Evolutionary conservation across 1,140 invertebrate species (phyloP).

Genomic region (Leucophenga varia): DNA sequence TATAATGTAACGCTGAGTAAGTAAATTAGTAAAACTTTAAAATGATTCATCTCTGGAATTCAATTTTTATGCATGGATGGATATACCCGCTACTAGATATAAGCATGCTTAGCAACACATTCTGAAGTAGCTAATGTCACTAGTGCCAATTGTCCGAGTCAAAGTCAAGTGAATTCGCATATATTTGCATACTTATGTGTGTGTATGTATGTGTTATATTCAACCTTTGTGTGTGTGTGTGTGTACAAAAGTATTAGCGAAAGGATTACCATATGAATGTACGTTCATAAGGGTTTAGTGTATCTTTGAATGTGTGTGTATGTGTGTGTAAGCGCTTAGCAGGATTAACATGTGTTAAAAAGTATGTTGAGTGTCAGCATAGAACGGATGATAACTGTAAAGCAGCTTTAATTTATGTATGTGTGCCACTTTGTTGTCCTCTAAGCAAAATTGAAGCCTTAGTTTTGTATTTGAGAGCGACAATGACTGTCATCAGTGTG

Average conservation of each 20-base stretch:
- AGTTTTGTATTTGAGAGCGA: no score
- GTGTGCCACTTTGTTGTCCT: conserved; percentile 53
- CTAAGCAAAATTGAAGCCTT: conserved; percentile 1
- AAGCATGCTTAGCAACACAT: conserved; percentile 23
- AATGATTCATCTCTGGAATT: neutral
- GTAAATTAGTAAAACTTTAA: conserved; percentile 45
- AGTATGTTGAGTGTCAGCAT: conserved; percentile 38
- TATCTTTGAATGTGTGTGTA: conserved; percentile 9
- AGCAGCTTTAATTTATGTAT: conserved; percentile 51
- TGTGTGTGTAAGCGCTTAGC: conserved; percentile 7
- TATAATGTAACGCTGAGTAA: conserved; percentile 91
- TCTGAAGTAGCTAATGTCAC: conserved; percentile 22
- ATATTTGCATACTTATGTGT: no score
- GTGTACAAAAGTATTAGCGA: no score
- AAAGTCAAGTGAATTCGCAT: no score
- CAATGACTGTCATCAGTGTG: neutral
- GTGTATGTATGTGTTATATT: no score
- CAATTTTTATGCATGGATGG: neutral
- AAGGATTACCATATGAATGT: no score
- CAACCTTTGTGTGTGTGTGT: no score
- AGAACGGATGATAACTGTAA: conserved; percentile 11
- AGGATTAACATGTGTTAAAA: conserved; percentile 50
- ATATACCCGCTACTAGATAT: conserved; percentile 3
- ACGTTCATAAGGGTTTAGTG: conserved; percentile 6
- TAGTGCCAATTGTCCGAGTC: conserved; percentile 9